These are phyloP conservation scores for Bombus vancouverensis DNA, from an alignment of 1,140 invertebrate genomes.

Conservation along the genomic window DNA sequence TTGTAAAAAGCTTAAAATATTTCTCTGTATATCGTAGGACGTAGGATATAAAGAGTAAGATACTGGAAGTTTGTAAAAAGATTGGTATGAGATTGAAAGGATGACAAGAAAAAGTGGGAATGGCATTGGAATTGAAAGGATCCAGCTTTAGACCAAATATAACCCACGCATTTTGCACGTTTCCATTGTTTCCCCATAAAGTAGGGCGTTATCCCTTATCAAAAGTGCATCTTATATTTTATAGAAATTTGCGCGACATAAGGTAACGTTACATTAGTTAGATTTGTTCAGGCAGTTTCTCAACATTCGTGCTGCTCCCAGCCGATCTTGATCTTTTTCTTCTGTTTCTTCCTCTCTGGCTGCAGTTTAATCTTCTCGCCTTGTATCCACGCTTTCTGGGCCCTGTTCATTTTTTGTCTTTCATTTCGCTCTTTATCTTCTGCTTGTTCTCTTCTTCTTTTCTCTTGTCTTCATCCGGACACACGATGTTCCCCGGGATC, in stretches of 20 bases:
- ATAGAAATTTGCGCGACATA: neutral
- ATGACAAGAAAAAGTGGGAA: neutral
- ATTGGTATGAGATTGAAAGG: neutral
- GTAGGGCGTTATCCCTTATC: neutral
- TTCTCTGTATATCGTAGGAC: no score
- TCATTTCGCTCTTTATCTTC: slow-evolving; percentile 12
- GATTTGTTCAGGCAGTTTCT: slow-evolving; percentile 6
- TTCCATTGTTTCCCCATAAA: neutral
- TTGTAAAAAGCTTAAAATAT: no score
- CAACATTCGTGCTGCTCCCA: neutral
- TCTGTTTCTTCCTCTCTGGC: neutral
- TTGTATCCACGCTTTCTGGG: slow-evolving; percentile 20
- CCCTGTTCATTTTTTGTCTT: slow-evolving; percentile 25
- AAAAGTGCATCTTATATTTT: neutral
- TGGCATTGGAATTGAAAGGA: neutral
- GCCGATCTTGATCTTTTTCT: neutral
- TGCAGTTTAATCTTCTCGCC: slow-evolving; percentile 23
- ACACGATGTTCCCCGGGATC: neutral
- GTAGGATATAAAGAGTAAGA: no score
- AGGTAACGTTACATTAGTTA: neutral
- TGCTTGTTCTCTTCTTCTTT: neutral
- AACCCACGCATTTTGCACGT: neutral
- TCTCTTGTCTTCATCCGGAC: slow-evolving; percentile 6
- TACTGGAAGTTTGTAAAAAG: neutral
- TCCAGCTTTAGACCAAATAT: neutral